Base-by-base conservation (phyloP, 1,140 invertebrate species). In the Trichonephila clavipes region DNA sequence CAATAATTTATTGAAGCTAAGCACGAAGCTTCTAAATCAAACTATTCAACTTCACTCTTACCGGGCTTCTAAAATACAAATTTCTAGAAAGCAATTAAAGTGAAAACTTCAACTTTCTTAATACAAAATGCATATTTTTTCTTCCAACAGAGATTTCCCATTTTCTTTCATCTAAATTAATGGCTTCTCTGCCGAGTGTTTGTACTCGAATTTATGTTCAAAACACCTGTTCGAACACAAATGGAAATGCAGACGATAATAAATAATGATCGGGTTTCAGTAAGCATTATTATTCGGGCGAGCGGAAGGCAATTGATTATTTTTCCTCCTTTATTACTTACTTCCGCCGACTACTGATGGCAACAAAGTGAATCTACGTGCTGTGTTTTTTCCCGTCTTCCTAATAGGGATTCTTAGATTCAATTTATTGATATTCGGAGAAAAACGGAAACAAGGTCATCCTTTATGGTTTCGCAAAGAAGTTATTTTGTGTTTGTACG, bases 291-390 rank as follows among this genome's bases (percentile, higher is more conserved):
- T 77, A 77, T 77, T 77, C 51, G 62, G 28, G 72, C 72, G 24
- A 16, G 28, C 24, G 8, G 72, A 16, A 34, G 28, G 72, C 34
- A 34, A 77, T 77, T 77, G 72, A 77, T 77, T 77, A 77, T 77
- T 77, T 77, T 77, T 77, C 14, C 72, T 18, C 7, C 72, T 12
- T 77, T 77, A 77, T 77, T 77, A 77, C 72, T 77, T 77, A 77
- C 28, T 77, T 40, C 72, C 28, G 28, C 19, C 62, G 62, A 64
- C 62, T 21, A 64, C 18, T 77, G 28, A 77, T 77, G 72, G 72
- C 72, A 77, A 77, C 72, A 77, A 77, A 77, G 72, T 77, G 72
- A 40, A 34, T 40, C 72, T 77, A 77, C 72, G 72, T 77, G 72
- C 72, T 40, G 14, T 77, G 72, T 77, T 77, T 77, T 77, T 77